These are phyloP conservation scores for Colletes gigas DNA, from an alignment of 1,140 invertebrate genomes.

Conservation along the genomic window DNA sequence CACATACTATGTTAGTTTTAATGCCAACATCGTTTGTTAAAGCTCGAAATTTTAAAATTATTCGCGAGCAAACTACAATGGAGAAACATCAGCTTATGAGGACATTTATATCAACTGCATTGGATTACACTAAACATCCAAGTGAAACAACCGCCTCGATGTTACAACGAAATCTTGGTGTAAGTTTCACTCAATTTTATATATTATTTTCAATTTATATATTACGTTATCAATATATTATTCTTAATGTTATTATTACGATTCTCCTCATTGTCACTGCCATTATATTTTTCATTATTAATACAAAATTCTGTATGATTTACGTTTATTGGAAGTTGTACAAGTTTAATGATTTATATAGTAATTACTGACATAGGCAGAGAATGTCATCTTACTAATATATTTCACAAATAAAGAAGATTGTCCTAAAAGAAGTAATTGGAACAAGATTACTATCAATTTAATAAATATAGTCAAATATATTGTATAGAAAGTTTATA, in stretches of 20 bases:
- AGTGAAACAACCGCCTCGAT: slow-evolving; percentile 75
- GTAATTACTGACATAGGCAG: neutral
- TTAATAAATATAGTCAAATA: no score
- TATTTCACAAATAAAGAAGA: no score
- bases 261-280: neutral
- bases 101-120: slow-evolving; percentile 76
- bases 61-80: slow-evolving; percentile 46
- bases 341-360: neutral
- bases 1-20: neutral
- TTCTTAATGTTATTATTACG: neutral
- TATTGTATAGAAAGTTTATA: neutral
- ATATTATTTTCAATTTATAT: neutral
- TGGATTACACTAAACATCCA: slow-evolving; percentile 77
- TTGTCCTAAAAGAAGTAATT: no score
- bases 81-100: slow-evolving; percentile 76
- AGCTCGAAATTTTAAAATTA: slow-evolving; percentile 4
- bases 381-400: neutral
- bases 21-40: neutral
- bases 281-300: no score
- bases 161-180: slow-evolving; percentile 80
- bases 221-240: no score
- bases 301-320: neutral
- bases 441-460: no score
- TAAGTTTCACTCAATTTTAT: slow-evolving; percentile 59
- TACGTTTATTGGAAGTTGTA: neutral